Base-by-base conservation (phyloP, 2,113 vertebrate genomes). In the Sitta europaea region DNA sequence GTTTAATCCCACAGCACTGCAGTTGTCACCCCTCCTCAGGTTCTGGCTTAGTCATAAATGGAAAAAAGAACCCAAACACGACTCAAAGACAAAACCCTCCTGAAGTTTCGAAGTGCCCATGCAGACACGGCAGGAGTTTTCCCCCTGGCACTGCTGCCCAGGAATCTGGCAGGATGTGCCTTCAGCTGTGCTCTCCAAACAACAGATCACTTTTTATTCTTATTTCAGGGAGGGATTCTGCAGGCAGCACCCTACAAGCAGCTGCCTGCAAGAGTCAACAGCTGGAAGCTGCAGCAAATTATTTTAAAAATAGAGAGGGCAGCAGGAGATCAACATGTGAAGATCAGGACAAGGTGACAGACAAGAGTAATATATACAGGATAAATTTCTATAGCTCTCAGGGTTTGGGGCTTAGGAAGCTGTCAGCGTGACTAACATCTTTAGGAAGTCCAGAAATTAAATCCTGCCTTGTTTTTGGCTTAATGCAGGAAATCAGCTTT, bases 181-280 rank as follows among this genome's bases (percentile, higher is more conserved):
- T 88, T 96, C 96, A 97, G 95, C 96, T 97, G 96, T 90, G 95
- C 92, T 75, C 76, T 72, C 90, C 72, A 59, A 91, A 97, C 93
- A 96, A 95, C 76, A 93, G 86, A 43, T 42, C 19, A 0, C 79
- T 88, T 86, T 79, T 93, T 95, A 65, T 40, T 66, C 59, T 53
- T 35, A 14, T 24, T 66, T 55, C 62, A 80, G 73, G 51, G 92
- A 43, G 55, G 71, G 67, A 86, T 90, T 93, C 70, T 86, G 80
- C 88, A 77, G 58, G 80, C 75, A 65, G 42, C 78, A 77, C 59
- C 40, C 51, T 54, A 24, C 24, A 12, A 92, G 92, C 95, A 94
- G 76, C 90, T 96, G 96, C 24, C 43, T 61, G 58, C 47, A 62
- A 85, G 86, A 42, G 63, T 25, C 76, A 91, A 74, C 97, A 96